phyloP scores from a whole-genome alignment of 1,140 invertebrate species.

The Drosophila punjabiensis region DNA sequence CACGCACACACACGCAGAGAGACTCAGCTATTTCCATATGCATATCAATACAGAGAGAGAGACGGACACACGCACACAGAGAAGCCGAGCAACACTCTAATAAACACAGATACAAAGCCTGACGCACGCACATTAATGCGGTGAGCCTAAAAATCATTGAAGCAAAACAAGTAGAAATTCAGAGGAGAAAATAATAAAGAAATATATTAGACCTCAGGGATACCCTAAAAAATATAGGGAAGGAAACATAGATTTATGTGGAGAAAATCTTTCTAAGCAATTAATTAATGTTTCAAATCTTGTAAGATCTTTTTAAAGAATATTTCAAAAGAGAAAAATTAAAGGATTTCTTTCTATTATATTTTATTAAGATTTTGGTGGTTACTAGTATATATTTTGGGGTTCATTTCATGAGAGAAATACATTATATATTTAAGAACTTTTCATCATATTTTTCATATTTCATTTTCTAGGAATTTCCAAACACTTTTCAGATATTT shows the following conservation, averaged over 20 bases:
- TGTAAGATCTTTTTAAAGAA: not conserved
- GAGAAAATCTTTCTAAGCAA: not conserved
- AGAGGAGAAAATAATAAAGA: not conserved
- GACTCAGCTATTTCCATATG: constrained; percentile 42
- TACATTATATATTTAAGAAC: too few relatives aligned
- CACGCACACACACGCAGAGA: not conserved
- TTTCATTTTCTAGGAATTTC: too few relatives aligned
- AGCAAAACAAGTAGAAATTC: constrained; percentile 57
- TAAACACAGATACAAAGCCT: constrained; percentile 63
- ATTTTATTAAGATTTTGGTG: too few relatives aligned
- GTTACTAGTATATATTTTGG: too few relatives aligned
- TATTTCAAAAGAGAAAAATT: not conserved
- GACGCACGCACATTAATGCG: constrained; percentile 69
- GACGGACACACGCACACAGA: constrained; percentile 6
- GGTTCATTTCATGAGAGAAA: too few relatives aligned
- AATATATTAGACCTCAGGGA: not conserved
- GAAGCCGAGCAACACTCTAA: constrained; percentile 52
- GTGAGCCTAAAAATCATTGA: constrained; percentile 76
- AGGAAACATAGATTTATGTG: not conserved
- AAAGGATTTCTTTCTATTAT: too few relatives aligned
- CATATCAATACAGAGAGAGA: constrained; percentile 47
- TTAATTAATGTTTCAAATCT: not conserved
- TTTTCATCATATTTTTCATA: too few relatives aligned
- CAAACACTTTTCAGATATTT: not conserved
- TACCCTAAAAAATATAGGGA: constrained; percentile 3